Evolutionary conservation across 1,140 invertebrate species (phyloP), one percentile per base, ranked within the genome.

Genomic region (Periplaneta americana): DNA sequence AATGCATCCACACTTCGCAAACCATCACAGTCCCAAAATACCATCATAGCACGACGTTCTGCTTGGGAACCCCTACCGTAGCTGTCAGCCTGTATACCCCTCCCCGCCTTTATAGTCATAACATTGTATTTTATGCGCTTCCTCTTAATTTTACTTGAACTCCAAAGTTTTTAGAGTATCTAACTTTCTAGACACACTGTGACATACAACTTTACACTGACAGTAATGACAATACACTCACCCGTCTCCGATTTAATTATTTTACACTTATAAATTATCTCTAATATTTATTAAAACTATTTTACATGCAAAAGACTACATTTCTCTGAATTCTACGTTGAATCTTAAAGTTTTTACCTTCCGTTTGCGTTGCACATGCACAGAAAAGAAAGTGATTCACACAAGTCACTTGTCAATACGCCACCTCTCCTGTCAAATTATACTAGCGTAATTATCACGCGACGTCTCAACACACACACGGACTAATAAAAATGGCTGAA

Each of bases 401-500:
- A 80, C 35, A 75, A 18, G 34, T 36, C 34, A 75, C 74, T 34
- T 80, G 74, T 75, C 57, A 34, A 74, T 34, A 33, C 33, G 48
- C 15, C 79, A 11, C 5, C 79, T 31, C 34, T 32, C 5, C 34
- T 13, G 34, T 34, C 31, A 66, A 75, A 22, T 80, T 36, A 57
- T 57, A 80, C 57, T 37, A 75, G 57, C 34, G 28, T 36, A 80
- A 80, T 80, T 80, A 74, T 34, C 74, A 36, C 80, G 57, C 57
- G 57, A 34, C 28, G 34, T 13, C 80, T 80, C 34, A 28, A 28
- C 48, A 66, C 48, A 66, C 37, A 74, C 39, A 80, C 78, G 37
- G 36, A 80, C 78, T 74, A 80, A 82, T 74, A 82, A 82, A 82
- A 75, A 82, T 74, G 79, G 81, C 79, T 76, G 81, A 79, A 74